Conservation (phyloP, 2,888 invertebrate species). For the Neoascia interrupta region DNA sequence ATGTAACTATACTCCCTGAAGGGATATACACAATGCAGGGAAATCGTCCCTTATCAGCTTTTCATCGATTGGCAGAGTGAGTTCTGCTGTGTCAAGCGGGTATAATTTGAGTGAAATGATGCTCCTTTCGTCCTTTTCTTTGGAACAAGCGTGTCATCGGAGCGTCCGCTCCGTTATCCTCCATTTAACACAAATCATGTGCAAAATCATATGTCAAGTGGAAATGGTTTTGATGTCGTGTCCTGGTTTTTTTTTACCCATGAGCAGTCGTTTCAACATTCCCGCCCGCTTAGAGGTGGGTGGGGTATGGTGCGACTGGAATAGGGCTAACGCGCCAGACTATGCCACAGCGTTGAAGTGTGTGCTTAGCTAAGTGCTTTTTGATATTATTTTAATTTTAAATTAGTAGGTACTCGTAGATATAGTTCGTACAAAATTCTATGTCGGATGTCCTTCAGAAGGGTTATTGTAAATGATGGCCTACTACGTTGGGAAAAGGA, state of each 20-base stretch:
- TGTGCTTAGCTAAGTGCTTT: slow-evolving; percentile 58
- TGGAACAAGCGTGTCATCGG: too few relatives aligned
- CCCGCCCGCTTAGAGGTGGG: background rate
- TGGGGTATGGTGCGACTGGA: background rate
- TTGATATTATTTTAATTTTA: slow-evolving; percentile 64
- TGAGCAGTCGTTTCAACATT: slow-evolving; percentile 43
- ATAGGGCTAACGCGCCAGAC: background rate
- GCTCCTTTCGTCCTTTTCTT: slow-evolving; percentile 10
- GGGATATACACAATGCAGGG: background rate
- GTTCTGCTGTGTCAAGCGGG: slow-evolving; percentile 25
- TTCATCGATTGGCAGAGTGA: slow-evolving; percentile 20
- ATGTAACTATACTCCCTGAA: background rate
- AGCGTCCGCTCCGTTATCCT: background rate
- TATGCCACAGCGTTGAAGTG: too few relatives aligned
- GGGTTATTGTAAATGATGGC: slow-evolving; percentile 56
- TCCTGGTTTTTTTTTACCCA: slow-evolving; percentile 54
- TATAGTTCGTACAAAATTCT: slow-evolving; percentile 5
- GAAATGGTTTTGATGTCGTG: slow-evolving; percentile 64
- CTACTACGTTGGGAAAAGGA: slow-evolving; percentile 36
- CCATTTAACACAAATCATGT: slow-evolving; percentile 49
- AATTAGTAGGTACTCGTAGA: slow-evolving; percentile 31
- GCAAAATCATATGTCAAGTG: slow-evolving; percentile 64
- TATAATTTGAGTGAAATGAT: slow-evolving; percentile 33
- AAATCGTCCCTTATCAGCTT: slow-evolving; percentile 24
- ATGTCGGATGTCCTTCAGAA: slow-evolving; percentile 26